Conservation (phyloP, 2,888 invertebrate genomes). For the Creontiades dilutus region DNA sequence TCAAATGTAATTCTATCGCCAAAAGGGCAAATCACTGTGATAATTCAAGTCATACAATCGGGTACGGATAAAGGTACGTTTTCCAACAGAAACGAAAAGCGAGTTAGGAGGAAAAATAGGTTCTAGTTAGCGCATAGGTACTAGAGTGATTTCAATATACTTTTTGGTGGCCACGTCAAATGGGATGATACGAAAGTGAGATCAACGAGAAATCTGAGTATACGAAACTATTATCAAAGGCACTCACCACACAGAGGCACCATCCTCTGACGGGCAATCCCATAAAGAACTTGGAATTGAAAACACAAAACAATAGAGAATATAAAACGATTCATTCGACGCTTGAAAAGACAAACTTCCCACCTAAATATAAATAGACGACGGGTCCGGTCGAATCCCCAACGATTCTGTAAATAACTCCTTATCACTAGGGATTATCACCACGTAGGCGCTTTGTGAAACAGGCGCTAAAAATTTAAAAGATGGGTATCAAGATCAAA, state of each 20-base stretch:
- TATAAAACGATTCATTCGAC: slow-evolving; percentile 20
- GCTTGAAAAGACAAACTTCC: slow-evolving; percentile 46
- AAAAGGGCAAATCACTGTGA: too few relatives aligned
- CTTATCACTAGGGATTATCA: background rate
- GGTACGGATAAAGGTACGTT: too few relatives aligned
- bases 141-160: background rate
- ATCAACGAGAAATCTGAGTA: background rate
- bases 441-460: background rate
- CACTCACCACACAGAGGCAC: slow-evolving; percentile 72
- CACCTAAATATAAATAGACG: slow-evolving; percentile 56
- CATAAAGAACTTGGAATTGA: slow-evolving; percentile 59
- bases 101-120: too few relatives aligned
- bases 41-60: too few relatives aligned
- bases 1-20: too few relatives aligned
- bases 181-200: background rate
- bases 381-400: slow-evolving; percentile 33
- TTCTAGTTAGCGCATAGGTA: too few relatives aligned
- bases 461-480: background rate
- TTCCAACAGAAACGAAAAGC: too few relatives aligned
- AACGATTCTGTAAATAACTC: slow-evolving; percentile 18
- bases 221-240: background rate
- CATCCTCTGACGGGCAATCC: slow-evolving; percentile 69
- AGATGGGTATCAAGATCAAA: too few relatives aligned
- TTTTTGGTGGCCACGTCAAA: background rate
- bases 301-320: slow-evolving; percentile 38